Evolutionary conservation across 2,113 vertebrate genomes (phyloP), one percentile per base, ranked within the genome.

Genomic region (Dicrurus megarhynchus): DNA sequence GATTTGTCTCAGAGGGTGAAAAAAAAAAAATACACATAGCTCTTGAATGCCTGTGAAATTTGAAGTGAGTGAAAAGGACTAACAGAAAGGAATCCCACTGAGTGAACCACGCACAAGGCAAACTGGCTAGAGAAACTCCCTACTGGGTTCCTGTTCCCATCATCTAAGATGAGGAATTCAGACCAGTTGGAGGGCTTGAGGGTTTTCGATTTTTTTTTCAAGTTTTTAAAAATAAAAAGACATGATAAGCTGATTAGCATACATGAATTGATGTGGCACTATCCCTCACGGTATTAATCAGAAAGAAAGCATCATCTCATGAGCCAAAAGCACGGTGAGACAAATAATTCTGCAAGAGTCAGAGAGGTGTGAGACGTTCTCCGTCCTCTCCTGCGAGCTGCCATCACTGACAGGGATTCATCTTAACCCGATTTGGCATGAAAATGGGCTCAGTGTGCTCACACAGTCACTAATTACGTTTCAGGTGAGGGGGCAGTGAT

Each of bases 11-110:
- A 32, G 74, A 56, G 73, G 15, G 46, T 61, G 8, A 73, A 67
- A 35, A 28, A 39, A 39, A 50, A 84, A 42, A 64, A 90, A 77
- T 55, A 70, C 85, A 26, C 33, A 65, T 32, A 78, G 89, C 37
- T 93, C 81, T 69, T 91, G 89, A 93, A 96, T 96, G 70, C 37
- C 76, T 88, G 79, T 44, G 92, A 93, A 93, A 94, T 90, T 89
- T 89, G 94, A 93, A 91, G 94, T 79, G 94, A 96, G 84, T 84
- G 89, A 95, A 95, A 94, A 95, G 60, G 88, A 95, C 86, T 94
- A 85, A 69, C 89, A 92, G 95, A 39, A 96, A 93, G 91, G 71
- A 87, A 74, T 84, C 61, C 85, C 35, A 82, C 69, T 81, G 92
- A 64, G 73, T n/a, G 77, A 93, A 63, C 81, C 75, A 37, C 14